Conservation (phyloP, 1,140 invertebrate species). For the Thereuonema tuberculata region DNA sequence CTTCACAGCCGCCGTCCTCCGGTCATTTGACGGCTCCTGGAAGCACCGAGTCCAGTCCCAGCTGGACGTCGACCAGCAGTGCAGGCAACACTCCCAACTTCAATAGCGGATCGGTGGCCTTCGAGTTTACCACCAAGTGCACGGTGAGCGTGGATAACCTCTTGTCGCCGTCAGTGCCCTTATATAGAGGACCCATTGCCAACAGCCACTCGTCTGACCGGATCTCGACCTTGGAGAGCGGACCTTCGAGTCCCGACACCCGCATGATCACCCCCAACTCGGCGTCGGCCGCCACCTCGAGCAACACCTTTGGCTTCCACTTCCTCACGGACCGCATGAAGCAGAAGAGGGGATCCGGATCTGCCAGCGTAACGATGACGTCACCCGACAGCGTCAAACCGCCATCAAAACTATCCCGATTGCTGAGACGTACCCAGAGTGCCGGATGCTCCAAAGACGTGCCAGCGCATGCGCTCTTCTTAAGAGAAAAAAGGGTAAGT, state of each 20-base stretch:
- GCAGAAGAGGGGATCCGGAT: neutral
- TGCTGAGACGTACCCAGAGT: constrained; percentile 31
- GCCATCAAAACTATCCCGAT: constrained; percentile 21
- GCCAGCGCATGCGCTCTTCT: constrained; percentile 28
- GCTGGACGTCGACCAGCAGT: constrained; percentile 18
- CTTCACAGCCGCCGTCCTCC: neutral
- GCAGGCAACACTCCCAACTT: constrained; percentile 19
- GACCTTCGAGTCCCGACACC: constrained; percentile 4
- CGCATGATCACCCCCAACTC: too few relatives aligned
- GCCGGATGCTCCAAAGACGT: constrained; percentile 34
- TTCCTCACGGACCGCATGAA: constrained; percentile 1
- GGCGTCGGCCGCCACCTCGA: neutral
- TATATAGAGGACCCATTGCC: constrained; percentile 1
- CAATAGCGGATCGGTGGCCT: constrained; percentile 13
- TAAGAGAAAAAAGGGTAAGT: constrained; percentile 19
- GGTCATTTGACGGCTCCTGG: neutral
- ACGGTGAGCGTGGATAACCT: constrained; percentile 18
- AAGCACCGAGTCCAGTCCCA: constrained; percentile 17
- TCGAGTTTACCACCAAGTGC: constrained; percentile 22
- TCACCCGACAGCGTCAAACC: neutral
- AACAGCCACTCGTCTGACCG: constrained; percentile 4
- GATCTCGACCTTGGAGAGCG: constrained; percentile 2
- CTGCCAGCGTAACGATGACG: neutral
- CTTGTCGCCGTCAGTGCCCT: constrained; percentile 1
- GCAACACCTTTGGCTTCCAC: neutral